These are phyloP conservation scores for Leptatherina wallacei DNA, from an alignment of 2,797 vertebrate species.

Conservation along the genomic window DNA sequence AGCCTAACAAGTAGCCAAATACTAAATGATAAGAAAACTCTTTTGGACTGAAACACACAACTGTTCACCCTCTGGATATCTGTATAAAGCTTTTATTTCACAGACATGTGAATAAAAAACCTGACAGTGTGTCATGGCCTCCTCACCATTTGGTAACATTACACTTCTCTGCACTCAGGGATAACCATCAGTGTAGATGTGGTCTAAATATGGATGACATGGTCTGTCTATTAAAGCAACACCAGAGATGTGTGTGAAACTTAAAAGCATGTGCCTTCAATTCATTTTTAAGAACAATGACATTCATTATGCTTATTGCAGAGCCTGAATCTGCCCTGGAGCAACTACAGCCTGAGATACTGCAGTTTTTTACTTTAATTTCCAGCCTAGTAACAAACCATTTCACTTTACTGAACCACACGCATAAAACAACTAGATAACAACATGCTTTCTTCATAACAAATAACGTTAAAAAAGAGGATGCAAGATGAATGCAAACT, in stretches of 20 bases:
- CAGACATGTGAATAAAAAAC: background rate
- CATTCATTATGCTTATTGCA: too few relatives aligned
- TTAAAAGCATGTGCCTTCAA: background rate
- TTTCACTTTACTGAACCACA: too few relatives aligned
- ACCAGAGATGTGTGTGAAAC: background rate
- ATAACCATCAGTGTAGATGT: background rate
- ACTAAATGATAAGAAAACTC: background rate
- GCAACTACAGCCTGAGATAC: too few relatives aligned
- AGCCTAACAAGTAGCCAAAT: background rate
- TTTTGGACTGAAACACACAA: background rate
- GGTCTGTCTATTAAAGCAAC: background rate
- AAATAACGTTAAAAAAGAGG: too few relatives aligned
- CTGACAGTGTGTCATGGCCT: background rate
- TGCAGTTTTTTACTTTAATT: too few relatives aligned
- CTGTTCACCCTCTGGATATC: background rate
- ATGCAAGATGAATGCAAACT: too few relatives aligned
- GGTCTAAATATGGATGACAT: background rate
- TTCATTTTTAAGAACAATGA: background rate
- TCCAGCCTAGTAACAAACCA: too few relatives aligned
- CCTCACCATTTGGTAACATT: background rate
- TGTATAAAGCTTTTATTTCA: background rate
- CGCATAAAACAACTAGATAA: too few relatives aligned
- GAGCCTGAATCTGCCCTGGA: too few relatives aligned
- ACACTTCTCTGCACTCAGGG: background rate
- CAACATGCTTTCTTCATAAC: too few relatives aligned